Base-by-base conservation (phyloP, 2,888 invertebrate species). In the Rhamnusium bicolor region DNA sequence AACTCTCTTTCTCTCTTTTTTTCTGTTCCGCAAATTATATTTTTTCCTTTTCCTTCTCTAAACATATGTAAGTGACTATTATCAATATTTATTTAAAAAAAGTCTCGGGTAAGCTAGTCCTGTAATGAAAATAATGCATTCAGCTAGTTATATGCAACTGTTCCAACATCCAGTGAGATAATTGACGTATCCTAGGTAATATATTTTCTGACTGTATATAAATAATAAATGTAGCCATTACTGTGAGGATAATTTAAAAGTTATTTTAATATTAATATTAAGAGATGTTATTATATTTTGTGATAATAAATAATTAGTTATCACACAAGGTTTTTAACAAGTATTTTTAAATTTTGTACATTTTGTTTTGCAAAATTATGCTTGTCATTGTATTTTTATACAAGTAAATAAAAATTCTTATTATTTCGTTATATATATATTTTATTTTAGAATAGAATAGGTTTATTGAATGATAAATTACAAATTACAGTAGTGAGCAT, bases 171-270 rank as follows among this genome's bases (percentile, higher is more conserved):
- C 53, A 32, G 51, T 65, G 65, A 65, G 51, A 53, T 53, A 53
- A 53, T 27, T 46, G 58, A 58, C 27, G 29, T 56, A 56, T 40
- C 19, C 46, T 67, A 67, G 66, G 32, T 53, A 21, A 29, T 46
- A 46, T 40, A 32, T 40, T n/a, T 65, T 53, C 53, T 67, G 66
- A 67, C 66, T 67, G 66, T 67, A 67, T 16, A 56, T 67, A 67
- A 67, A 56, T 51, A 65, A 46, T 67, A 24, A 67, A 49, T 65
- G 40, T 65, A 67, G 66, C 54, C 66, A 56, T 56, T 67, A 65
- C 21, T 32, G 46, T 46, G 46, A 56, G 32, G 8, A 56, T 67
- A 65, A 49, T 63, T 63, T 63, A 63, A 63, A 46, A 51, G 46
- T 63, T 63, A 63, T 65, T 65, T 65, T 65, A 65, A 27, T 56